Percentiles rank a stretch among this genome's conserved stretches.
Evolutionary conservation across 2,113 vertebrate genomes (phyloP).

Genomic region (Anthoscopus minutus): DNA sequence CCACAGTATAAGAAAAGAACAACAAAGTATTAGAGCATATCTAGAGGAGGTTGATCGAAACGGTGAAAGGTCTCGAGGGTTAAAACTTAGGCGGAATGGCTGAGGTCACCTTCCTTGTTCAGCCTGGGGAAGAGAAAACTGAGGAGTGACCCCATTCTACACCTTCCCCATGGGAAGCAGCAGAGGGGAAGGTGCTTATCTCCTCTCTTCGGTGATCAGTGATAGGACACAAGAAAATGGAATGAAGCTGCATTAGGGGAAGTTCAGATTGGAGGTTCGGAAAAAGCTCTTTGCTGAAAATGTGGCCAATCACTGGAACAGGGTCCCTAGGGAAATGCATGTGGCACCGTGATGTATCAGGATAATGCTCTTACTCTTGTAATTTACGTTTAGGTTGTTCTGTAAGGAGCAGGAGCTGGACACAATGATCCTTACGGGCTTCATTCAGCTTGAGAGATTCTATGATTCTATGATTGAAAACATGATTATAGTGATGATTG

Average conservation of each 20-base stretch:
- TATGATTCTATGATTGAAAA: background rate
- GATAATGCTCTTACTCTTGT: background rate
- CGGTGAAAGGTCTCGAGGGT: background rate
- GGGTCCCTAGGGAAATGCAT: background rate
- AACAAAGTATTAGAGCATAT: background rate
- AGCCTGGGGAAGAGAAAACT: no score
- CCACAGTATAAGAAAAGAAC: background rate
- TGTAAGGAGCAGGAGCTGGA: background rate
- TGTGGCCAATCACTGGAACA: background rate
- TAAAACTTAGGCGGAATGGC: background rate
- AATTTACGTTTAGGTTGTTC: background rate
- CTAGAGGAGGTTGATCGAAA: fast-evolving
- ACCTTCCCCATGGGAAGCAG: background rate
- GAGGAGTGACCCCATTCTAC: no score
- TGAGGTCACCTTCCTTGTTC: background rate
- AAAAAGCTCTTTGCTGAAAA: background rate
- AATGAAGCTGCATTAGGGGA: background rate
- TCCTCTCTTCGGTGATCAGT: background rate
- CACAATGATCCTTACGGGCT: background rate
- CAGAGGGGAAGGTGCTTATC: background rate
- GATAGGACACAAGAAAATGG: background rate
- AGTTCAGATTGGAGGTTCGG: background rate
- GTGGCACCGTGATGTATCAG: background rate
- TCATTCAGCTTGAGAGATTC: background rate
- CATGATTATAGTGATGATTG: background rate